Base-by-base conservation (phyloP, 2,113 vertebrate species). In the Solea solea region DNA sequence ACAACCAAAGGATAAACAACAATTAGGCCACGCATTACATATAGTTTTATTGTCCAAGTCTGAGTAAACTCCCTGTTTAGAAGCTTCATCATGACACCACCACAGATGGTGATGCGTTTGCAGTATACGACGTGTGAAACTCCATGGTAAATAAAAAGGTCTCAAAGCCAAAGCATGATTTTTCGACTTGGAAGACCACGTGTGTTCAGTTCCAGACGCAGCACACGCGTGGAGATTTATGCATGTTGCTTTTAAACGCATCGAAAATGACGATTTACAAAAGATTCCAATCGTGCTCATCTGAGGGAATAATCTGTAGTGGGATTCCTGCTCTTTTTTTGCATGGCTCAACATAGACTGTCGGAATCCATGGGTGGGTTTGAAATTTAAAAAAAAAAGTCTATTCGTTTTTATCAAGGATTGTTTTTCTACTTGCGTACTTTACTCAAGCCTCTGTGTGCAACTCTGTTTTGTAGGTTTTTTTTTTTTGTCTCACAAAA, bases 91-190 rank as follows among this genome's bases (percentile, higher is more conserved):
- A n/a, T 28, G 11, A 44, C 48, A 49, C 72, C 21, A 68, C 34
- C 42, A 3, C 58, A 54, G 12, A 42, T 41, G 21, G 41, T 50
- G 44, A 57, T 0, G 4, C 14, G 44, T 80, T 78, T 79, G 74
- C 58, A 41, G 21, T 16, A 64, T 5, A 45, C 45, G 9, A 21
- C 61, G 49, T 72, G 76, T 72, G 46, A 75, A 51, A 71, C 59
- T 76, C 12, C 68, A 48, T 80, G 57, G 65, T 66, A 40, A 67
- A 82, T 78, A 70, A 84, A 73, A 34, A 1, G 67, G 78, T 83
- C 28, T 82, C 66, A 86, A 89, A 88, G 85, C 86, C 86, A 90
- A 89, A 91, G 89, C 86, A 81, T 67, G 68, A 74, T 79, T 81
- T 73, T 79, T 13, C 67, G 70, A 69, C 63, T 57, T 62, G 69